Evolutionary conservation across 2,797 vertebrate species (phyloP).

Genomic region (Characodon lateralis): DNA sequence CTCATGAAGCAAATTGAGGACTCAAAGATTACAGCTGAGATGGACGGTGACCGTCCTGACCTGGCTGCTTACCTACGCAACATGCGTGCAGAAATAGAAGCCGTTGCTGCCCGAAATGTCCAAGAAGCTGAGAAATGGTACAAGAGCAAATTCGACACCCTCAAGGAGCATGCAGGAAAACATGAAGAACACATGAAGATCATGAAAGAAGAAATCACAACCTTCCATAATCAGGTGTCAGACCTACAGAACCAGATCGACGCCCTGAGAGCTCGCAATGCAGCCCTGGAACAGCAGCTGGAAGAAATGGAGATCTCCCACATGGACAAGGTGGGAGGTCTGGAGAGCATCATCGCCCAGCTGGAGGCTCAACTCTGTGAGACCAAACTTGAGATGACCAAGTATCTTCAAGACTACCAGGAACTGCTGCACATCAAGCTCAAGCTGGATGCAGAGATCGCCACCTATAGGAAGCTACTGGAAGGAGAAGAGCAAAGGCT

Average conservation of each 20-base stretch:
- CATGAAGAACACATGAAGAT: constrained; percentile 78
- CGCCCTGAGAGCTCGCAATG: constrained; percentile 76
- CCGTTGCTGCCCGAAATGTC: constrained; percentile 81
- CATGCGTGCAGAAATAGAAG: constrained; percentile 81
- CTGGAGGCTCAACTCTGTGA: constrained; percentile 83
- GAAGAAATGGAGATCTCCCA: constrained; percentile 84
- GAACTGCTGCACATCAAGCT: constrained; percentile 82
- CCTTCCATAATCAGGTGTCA: constrained; percentile 78
- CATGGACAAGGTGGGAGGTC: constrained; percentile 73
- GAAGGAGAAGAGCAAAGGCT: constrained; percentile 85
- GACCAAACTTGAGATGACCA: constrained; percentile 82
- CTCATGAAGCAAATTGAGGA: constrained; percentile 83
- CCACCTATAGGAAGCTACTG: constrained; percentile 86
- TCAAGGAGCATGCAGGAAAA: constrained; percentile 82
- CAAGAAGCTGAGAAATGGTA: constrained; percentile 88
- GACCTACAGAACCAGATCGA: constrained; percentile 86
- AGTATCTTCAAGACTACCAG: constrained; percentile 79
- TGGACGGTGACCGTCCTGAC: constrained; percentile 78
- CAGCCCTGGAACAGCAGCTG: constrained; percentile 82
- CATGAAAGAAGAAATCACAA: constrained; percentile 84
- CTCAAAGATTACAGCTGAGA: constrained; percentile 76
- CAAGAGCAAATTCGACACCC: constrained; percentile 84
- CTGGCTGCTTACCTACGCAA: constrained; percentile 78
- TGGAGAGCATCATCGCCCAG: constrained; percentile 79
- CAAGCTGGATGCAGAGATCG: constrained; percentile 83